phyloP scores from a whole-genome alignment of 2,888 invertebrate genomes.

The Acleris literana region DNA sequence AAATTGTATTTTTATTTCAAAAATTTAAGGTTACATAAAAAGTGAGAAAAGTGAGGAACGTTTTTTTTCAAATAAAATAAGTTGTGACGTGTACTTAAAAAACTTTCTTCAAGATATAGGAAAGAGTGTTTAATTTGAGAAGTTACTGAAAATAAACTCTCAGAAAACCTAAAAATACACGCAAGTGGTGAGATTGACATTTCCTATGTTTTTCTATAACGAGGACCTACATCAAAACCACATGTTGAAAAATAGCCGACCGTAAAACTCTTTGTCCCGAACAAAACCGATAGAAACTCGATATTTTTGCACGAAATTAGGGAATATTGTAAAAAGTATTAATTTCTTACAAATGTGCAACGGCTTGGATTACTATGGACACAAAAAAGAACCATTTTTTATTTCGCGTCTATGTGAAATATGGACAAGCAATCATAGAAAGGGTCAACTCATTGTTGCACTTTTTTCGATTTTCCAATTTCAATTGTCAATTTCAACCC shows the following conservation, averaged over 20 bases:
- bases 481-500: slow-evolving; percentile 61
- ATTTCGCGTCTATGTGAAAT: slow-evolving; percentile 58
- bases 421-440: slow-evolving; percentile 68
- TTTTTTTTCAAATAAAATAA: background rate
- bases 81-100: background rate
- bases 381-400: slow-evolving; percentile 52
- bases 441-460: slow-evolving; percentile 66
- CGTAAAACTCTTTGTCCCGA: slow-evolving; percentile 58
- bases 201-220: slow-evolving; percentile 53
- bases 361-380: slow-evolving; percentile 67
- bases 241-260: slow-evolving; percentile 64
- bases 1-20: slow-evolving; percentile 20
- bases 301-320: slow-evolving; percentile 77
- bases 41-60: no score
- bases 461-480: slow-evolving; percentile 48
- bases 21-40: background rate
- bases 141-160: slow-evolving; percentile 30
- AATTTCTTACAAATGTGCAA: slow-evolving; percentile 74
- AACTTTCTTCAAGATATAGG: background rate
- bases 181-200: slow-evolving; percentile 52
- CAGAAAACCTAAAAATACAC: slow-evolving; percentile 31
- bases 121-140: slow-evolving; percentile 9
- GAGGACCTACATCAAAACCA: slow-evolving; percentile 64
- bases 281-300: slow-evolving; percentile 60
- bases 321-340: slow-evolving; percentile 73